These are phyloP conservation scores for Nephila pilipes DNA, from an alignment of 1,140 invertebrate genomes.

Conservation along the genomic window DNA sequence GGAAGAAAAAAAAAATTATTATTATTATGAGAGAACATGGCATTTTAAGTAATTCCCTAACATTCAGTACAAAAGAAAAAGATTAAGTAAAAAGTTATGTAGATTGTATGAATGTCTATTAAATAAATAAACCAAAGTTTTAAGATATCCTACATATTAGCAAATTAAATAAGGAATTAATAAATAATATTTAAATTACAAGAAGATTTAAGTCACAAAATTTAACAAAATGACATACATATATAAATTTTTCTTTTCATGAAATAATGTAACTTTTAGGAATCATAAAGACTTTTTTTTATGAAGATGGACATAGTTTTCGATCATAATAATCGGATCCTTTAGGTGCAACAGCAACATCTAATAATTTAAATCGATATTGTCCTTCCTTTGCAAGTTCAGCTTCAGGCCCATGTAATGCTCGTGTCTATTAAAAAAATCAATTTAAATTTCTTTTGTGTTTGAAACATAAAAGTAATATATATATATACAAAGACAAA, in stretches of 20 bases:
- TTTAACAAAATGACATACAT: conserved; percentile 29
- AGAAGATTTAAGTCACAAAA: background rate
- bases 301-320: conserved; percentile 52
- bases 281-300: background rate
- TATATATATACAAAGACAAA: too few species aligned
- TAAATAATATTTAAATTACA: background rate
- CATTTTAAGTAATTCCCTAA: too few species aligned
- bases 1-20: too few species aligned
- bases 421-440: conserved; percentile 79
- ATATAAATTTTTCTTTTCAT: background rate
- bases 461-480: too few species aligned
- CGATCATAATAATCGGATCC: conserved; percentile 78
- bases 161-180: background rate
- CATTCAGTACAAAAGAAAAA: too few species aligned
- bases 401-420: conserved; percentile 86
- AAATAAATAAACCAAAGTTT: background rate
- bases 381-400: conserved; percentile 84
- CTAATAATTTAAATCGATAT: conserved; percentile 84
- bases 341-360: conserved; percentile 81
- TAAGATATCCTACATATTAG: background rate
- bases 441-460: background rate
- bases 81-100: too few species aligned
- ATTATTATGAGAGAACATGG: too few species aligned
- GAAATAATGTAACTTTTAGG: background rate
- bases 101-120: too few species aligned